Evolutionary conservation across 2,888 invertebrate species (phyloP).

Genomic region (Andricus curvator): DNA sequence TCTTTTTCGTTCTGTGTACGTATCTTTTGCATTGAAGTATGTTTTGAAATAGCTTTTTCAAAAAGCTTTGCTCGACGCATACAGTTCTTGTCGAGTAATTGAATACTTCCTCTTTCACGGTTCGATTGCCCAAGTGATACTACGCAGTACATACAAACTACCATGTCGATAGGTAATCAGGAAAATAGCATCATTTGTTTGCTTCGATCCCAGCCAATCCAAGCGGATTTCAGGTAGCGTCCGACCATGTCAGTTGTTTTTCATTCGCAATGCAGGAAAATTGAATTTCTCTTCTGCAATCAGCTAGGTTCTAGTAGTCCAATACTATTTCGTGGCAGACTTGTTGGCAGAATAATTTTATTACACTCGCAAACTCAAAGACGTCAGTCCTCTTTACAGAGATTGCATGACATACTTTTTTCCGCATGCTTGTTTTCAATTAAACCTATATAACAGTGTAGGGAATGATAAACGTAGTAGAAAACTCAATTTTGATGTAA

Average conservation of each 20-base stretch:
- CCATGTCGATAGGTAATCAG: slow-evolving; percentile 39
- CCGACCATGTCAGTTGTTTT: slow-evolving; percentile 39
- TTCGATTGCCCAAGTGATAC: background rate
- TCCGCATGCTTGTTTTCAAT: background rate
- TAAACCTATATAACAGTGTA: background rate
- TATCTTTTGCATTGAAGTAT: background rate
- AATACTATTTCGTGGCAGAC: slow-evolving; percentile 53
- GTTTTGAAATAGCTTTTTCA: background rate
- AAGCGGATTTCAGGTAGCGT: slow-evolving; percentile 32
- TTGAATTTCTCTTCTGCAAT: slow-evolving; percentile 61
- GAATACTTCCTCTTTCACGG: background rate
- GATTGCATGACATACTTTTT: background rate
- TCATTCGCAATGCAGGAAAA: slow-evolving; percentile 46
- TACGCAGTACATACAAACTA: background rate
- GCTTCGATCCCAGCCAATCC: slow-evolving; percentile 43
- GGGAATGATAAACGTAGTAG: no score
- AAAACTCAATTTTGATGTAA: no score
- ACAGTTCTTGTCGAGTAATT: background rate
- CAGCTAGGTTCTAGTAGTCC: slow-evolving; percentile 48
- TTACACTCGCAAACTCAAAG: background rate
- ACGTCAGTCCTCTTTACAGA: background rate
- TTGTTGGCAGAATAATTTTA: background rate
- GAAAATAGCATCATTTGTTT: slow-evolving; percentile 46
- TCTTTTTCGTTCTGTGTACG: background rate
- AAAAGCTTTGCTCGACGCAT: background rate